A percentile compares a stretch with the other conserved stretches of the same genome.
phyloP scores from a whole-genome alignment of 2,797 vertebrate genomes.

The Pelobates cultripes region DNA sequence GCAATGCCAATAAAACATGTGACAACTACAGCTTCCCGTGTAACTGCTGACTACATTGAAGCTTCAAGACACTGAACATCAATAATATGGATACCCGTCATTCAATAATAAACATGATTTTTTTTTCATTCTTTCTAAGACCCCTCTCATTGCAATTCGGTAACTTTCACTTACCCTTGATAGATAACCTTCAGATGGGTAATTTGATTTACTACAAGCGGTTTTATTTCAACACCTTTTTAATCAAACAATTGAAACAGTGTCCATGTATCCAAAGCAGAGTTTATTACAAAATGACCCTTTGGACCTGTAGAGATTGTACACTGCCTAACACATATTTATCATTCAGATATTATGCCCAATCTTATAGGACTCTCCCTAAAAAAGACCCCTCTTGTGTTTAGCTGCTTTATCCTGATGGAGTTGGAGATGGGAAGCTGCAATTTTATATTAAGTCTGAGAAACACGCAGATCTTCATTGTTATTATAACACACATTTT shows the following conservation, averaged over 20 bases:
- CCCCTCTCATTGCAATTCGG: background rate
- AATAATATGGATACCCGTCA: conserved; percentile 9
- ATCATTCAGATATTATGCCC: no score
- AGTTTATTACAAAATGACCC: conserved; percentile 49
- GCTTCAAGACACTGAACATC: background rate
- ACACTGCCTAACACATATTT: no score
- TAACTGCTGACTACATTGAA: background rate
- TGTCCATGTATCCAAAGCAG: conserved; percentile 46
- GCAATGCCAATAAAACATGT: background rate
- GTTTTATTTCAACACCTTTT: conserved; percentile 31
- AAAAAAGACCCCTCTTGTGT: no score
- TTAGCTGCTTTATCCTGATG: no score
- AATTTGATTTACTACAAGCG: conserved; percentile 42
- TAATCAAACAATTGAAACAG: conserved; percentile 47
- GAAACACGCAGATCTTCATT: no score
- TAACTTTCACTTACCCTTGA: conserved; percentile 39
- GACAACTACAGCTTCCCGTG: background rate
- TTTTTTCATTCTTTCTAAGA: background rate
- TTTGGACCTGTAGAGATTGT: conserved; percentile 24
- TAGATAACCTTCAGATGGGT: conserved; percentile 35
- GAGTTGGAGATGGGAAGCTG: no score
- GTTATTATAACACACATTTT: no score
- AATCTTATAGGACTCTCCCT: no score
- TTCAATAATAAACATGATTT: conserved; percentile 6
- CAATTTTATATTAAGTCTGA: no score